Percentiles rank a stretch among this genome's conserved stretches.
These are phyloP conservation scores for Neotragus moschatus DNA, from an alignment of 2,113 vertebrate genomes.

Conservation along the genomic window DNA sequence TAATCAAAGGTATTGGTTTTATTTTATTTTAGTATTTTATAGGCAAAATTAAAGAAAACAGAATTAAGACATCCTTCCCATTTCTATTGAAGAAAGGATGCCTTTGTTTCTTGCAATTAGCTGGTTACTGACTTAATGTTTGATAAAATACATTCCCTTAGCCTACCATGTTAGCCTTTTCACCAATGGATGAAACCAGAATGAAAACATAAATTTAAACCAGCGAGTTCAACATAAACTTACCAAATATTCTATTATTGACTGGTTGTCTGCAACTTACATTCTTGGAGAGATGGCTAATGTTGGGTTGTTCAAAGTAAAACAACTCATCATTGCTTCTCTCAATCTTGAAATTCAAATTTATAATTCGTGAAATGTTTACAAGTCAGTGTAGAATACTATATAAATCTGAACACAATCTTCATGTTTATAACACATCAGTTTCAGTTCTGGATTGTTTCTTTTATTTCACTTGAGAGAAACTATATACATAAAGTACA, in stretches of 20 bases:
- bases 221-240: not conserved
- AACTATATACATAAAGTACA: slow-evolving; percentile 1
- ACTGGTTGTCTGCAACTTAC: not conserved
- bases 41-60: not conserved
- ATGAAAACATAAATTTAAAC: slow-evolving; percentile 11
- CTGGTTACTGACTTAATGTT: not conserved
- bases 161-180: not conserved
- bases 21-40: slow-evolving; percentile 10
- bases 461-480: slow-evolving; percentile 39
- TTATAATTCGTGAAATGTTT: not conserved
- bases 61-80: not conserved
- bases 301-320: not conserved
- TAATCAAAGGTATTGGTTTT: not conserved
- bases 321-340: not conserved
- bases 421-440: not conserved
- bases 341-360: slow-evolving; percentile 15
- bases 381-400: not conserved
- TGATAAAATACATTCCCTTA: not conserved
- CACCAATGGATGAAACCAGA: not conserved
- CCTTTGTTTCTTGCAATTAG: not conserved
- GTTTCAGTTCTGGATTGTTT: slow-evolving; percentile 28
- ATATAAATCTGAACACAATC: not conserved
- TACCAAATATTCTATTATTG: not conserved
- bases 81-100: not conserved
- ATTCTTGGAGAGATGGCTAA: not conserved